phyloP scores from a whole-genome alignment of 1,140 invertebrate genomes.

The Papilio dardanus region DNA sequence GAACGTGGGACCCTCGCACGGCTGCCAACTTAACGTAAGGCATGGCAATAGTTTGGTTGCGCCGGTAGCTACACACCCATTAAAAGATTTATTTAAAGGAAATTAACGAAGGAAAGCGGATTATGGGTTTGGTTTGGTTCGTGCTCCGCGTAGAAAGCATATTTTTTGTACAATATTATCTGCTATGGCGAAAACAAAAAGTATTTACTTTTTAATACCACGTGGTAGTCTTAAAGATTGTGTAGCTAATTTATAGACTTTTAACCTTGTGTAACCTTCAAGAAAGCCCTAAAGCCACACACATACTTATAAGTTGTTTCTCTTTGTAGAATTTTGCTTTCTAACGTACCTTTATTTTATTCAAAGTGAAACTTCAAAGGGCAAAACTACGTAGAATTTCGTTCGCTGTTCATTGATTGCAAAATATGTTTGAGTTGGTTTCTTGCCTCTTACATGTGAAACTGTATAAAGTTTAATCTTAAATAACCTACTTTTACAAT shows the following conservation, averaged over 20 bases:
- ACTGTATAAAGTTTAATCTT: background rate
- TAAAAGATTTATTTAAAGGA: background rate
- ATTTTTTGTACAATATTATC: background rate
- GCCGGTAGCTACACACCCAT: background rate
- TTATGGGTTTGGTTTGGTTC: background rate
- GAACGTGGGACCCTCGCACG: conserved; percentile 7
- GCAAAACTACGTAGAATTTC: conserved; percentile 13
- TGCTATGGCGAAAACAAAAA: too few species aligned
- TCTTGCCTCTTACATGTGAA: background rate
- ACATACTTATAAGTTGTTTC: background rate
- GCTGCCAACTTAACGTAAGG: background rate
- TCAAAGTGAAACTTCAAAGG: conserved; percentile 23
- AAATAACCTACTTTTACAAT: background rate
- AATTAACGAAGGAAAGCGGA: background rate
- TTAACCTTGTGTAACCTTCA: background rate
- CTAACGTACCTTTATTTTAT: background rate
- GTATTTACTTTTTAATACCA: background rate
- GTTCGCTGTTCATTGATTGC: conserved; percentile 20
- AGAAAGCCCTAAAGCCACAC: background rate
- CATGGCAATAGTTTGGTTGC: background rate
- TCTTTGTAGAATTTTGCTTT: background rate
- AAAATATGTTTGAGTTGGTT: background rate
- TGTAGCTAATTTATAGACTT: background rate
- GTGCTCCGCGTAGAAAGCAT: background rate
- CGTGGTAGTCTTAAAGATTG: background rate